phyloP scores from a whole-genome alignment of 2,888 invertebrate species.

The Agonopterix heracliana region DNA sequence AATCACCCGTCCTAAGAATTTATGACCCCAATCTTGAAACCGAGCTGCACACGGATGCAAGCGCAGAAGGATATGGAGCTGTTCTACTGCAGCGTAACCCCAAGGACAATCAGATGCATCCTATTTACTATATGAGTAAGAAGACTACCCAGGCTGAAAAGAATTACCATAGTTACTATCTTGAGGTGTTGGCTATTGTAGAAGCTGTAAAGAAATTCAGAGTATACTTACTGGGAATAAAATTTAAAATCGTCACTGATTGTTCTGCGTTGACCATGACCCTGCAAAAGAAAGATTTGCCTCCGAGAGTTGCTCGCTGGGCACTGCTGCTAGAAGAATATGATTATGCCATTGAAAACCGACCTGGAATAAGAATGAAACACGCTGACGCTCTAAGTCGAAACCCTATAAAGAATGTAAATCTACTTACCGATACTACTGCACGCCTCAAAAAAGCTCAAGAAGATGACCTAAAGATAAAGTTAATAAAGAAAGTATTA shows the following conservation, averaged over 20 bases:
- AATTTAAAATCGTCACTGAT: no score
- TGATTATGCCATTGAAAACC: constrained; percentile 20
- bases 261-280: constrained; percentile 17
- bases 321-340: constrained; percentile 19
- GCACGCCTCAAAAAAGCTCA: constrained; percentile 17
- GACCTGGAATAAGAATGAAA: constrained; percentile 18
- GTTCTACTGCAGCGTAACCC: constrained; percentile 14
- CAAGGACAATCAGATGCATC: constrained; percentile 13
- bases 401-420: constrained; percentile 6
- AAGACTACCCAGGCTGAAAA: constrained; percentile 13
- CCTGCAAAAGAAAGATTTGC: constrained; percentile 22
- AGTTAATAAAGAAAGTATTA: constrained; percentile 12
- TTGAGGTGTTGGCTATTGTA: constrained; percentile 18
- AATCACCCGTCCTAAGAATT: constrained; percentile 15
- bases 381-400: constrained; percentile 23
- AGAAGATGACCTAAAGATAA: constrained; percentile 14
- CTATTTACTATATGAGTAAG: constrained; percentile 13
- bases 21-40: constrained; percentile 16
- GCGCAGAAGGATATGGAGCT: constrained; percentile 15
- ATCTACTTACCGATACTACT: constrained; percentile 11
- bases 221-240: constrained; percentile 18
- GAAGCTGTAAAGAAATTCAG: constrained; percentile 19
- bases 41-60: constrained; percentile 22
- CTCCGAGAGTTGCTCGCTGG: constrained; percentile 22
- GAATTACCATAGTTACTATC: constrained; percentile 17